These are phyloP conservation scores for Bombus impatiens DNA, from an alignment of 1,140 invertebrate genomes.

Conservation along the genomic window DNA sequence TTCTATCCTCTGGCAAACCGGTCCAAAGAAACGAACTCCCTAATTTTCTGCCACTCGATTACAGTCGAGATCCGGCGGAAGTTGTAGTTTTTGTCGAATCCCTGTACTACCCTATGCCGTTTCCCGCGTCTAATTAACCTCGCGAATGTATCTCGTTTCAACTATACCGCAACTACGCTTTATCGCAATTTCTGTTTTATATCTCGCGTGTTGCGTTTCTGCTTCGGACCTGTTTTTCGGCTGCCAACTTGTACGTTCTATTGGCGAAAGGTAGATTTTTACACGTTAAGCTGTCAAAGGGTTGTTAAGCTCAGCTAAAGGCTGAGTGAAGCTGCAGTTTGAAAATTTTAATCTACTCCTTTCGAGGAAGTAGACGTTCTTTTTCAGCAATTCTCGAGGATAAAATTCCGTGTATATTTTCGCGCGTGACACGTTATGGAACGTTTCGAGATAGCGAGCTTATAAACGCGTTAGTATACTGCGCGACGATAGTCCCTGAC, in stretches of 20 bases:
- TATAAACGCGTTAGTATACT: background rate
- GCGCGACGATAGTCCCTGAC: background rate
- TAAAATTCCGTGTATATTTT: background rate
- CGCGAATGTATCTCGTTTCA: background rate
- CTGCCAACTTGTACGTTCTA: no score
- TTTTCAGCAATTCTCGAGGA: background rate
- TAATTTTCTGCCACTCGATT: conserved; percentile 48
- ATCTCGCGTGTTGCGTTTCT: no score
- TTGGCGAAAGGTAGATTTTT: background rate
- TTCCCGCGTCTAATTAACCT: conserved; percentile 18
- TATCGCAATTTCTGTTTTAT: background rate
- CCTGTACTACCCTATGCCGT: background rate
- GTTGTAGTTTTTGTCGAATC: conserved; percentile 8
- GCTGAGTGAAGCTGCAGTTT: background rate
- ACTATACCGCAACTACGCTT: background rate
- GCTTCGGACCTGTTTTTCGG: background rate
- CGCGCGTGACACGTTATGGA: background rate
- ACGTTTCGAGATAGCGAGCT: background rate
- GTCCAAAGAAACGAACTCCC: conserved; percentile 18
- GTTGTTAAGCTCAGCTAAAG: background rate
- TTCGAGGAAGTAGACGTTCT: no score
- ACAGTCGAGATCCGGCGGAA: conserved; percentile 5
- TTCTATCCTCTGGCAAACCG: background rate
- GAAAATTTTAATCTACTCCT: background rate
- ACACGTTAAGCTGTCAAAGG: no score